A percentile compares a stretch with the other conserved stretches of the same genome.
Evolutionary conservation across 1,140 invertebrate genomes (phyloP).

Genomic region (Phortica variegata): DNA sequence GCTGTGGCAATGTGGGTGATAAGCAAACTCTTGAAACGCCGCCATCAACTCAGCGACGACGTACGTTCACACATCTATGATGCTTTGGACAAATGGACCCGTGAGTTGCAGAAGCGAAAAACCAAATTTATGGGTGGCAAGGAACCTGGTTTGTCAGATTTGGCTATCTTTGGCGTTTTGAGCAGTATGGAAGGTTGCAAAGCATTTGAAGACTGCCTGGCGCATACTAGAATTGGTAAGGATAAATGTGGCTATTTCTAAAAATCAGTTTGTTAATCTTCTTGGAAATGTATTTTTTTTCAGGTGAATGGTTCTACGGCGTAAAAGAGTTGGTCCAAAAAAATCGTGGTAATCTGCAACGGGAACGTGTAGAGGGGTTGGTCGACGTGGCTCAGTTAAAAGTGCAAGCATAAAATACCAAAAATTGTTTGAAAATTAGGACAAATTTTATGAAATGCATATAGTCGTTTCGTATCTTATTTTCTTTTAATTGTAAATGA

Average conservation of each 20-base stretch:
- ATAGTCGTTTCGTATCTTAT: too few species aligned
- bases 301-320: slow-evolving; percentile 60
- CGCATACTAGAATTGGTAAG: slow-evolving; percentile 70
- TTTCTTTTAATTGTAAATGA: too few species aligned
- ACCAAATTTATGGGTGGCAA: slow-evolving; percentile 81
- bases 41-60: slow-evolving; percentile 83
- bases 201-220: slow-evolving; percentile 82
- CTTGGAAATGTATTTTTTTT: neutral
- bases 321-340: slow-evolving; percentile 60
- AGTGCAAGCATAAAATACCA: too few species aligned
- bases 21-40: slow-evolving; percentile 84
- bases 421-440: too few species aligned
- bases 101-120: slow-evolving; percentile 69
- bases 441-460: too few species aligned
- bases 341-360: slow-evolving; percentile 57
- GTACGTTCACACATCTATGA: slow-evolving; percentile 89
- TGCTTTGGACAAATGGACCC: slow-evolving; percentile 79
- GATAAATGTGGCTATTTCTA: too few species aligned
- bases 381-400: too few species aligned
- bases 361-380: slow-evolving; percentile 35
- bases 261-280: neutral
- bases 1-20: slow-evolving; percentile 93
- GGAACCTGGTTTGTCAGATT: slow-evolving; percentile 87
- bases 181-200: slow-evolving; percentile 93
- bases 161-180: slow-evolving; percentile 90